phyloP scores from a whole-genome alignment of 2,113 vertebrate species.

The Eurystomus gularis region DNA sequence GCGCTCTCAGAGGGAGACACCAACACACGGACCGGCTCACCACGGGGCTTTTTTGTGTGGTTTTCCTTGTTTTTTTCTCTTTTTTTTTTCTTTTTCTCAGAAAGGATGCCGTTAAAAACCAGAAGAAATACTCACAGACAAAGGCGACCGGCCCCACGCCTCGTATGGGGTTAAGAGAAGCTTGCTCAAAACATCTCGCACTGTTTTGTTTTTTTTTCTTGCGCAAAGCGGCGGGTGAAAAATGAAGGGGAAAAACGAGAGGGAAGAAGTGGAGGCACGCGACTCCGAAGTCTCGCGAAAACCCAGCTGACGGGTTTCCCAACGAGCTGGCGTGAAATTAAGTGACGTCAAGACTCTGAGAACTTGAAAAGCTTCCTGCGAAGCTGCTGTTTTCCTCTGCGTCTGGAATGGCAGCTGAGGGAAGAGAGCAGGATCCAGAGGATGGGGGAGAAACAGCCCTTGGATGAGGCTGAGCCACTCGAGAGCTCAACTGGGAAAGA shows the following conservation, averaged over 20 bases:
- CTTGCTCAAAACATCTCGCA: not conserved
- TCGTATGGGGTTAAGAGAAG: not conserved
- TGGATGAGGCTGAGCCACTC: too few species aligned
- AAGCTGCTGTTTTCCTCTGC: not conserved
- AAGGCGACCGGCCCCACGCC: constrained; percentile 7
- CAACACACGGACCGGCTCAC: not conserved
- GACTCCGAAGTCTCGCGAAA: not conserved
- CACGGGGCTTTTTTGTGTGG: not conserved
- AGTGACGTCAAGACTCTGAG: not conserved
- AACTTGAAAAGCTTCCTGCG: not conserved
- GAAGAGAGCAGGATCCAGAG: not conserved
- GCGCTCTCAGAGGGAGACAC: not conserved
- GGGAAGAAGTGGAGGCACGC: not conserved
- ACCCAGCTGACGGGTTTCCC: not conserved
- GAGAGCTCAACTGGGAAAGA: not conserved
- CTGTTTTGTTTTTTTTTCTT: not conserved
- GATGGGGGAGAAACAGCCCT: too few species aligned
- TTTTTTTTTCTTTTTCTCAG: not conserved
- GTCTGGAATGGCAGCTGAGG: too few species aligned
- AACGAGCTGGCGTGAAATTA: not conserved
- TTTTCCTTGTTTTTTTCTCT: too few species aligned
- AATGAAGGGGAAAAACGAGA: not conserved
- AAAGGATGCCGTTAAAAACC: not conserved
- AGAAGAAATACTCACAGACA: constrained; percentile 13
- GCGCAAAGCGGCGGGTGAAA: not conserved